Percentiles rank a stretch among this genome's conserved stretches.
These are phyloP conservation scores for Pantherophis guttatus DNA, from an alignment of 2,113 vertebrate species.

Conservation along the genomic window DNA sequence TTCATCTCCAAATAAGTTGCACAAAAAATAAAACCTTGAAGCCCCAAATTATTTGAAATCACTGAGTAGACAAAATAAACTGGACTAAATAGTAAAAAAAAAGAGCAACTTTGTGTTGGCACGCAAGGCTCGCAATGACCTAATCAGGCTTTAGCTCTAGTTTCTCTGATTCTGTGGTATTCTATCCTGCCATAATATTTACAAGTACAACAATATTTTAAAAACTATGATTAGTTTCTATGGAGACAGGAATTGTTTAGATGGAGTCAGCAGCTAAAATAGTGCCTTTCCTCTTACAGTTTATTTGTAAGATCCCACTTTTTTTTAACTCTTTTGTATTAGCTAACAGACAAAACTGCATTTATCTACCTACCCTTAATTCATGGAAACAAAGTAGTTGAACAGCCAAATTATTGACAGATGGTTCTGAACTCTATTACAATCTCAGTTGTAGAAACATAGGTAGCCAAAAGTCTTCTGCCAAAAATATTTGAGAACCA, in stretches of 20 bases:
- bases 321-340: slow-evolving; percentile 18
- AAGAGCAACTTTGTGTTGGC: slow-evolving; percentile 44
- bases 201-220: slow-evolving; percentile 54
- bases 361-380: not conserved
- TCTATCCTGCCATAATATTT: slow-evolving; percentile 58
- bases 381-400: not conserved
- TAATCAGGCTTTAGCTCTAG: slow-evolving; percentile 43
- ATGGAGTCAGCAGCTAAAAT: slow-evolving; percentile 55
- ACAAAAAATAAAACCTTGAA: slow-evolving; percentile 14
- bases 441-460: not conserved
- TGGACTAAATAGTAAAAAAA: slow-evolving; percentile 27
- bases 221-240: slow-evolving; percentile 64
- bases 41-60: slow-evolving; percentile 21
- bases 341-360: slow-evolving; percentile 6
- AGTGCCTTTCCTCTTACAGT: slow-evolving; percentile 41
- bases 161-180: slow-evolving; percentile 55
- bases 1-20: slow-evolving; percentile 4
- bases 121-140: slow-evolving; percentile 49
- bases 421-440: not conserved
- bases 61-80: slow-evolving; percentile 27
- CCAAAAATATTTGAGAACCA: not conserved
- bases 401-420: not conserved
- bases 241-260: slow-evolving; percentile 64
- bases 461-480: not conserved
- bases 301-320: slow-evolving; percentile 23